Base-by-base conservation (phyloP, 2,888 invertebrate species). In the Sinodicranocentrus sp. region DNA sequence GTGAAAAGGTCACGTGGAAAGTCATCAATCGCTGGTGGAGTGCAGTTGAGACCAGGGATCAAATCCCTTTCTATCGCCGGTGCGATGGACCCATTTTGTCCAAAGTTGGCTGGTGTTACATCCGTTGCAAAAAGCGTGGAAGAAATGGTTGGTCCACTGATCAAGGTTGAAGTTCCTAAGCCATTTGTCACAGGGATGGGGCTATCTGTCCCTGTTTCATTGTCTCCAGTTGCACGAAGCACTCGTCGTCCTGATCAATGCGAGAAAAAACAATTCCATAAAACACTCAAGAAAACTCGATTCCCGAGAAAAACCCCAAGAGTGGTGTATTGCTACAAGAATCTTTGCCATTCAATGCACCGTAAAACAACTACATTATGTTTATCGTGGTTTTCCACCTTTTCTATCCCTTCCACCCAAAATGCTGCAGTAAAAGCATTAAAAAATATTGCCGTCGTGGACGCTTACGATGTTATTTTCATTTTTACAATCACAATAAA, bases 1-100 rank as follows among this genome's bases (percentile, higher is more conserved):
- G 92, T 91, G 90, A 94, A 92, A 87, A 93, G 90, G 89, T 93
- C 93, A 76, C 90, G 90, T 10, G 94, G 94, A 90, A 94, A 94
- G 89, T 93, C 92, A 89, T 93, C 92, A 88, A 93, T 92, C 86
- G 70, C 72, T 13, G 86, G 85, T 0, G 21, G 73, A 3, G 80
- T 85, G 43, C 88, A 88, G 92, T 94, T 95, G 54, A 57, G 26
- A 89, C 70, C 88, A 84, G 52, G 61, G 61, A 39, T 54, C 76
- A 67, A 65, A 65, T 65, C 52, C 23, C 43, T 1, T 33, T 76
- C 54, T 23, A 23, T 21, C 21, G 52, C n/a, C 52, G 59, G 21
- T 10, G 61, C 44, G n/a, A 25, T 67, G 21, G 54, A 76, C 21
- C 54, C 76, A 63, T 25, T 63, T 48, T 63, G 61, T 63, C 73